Base-by-base conservation (phyloP, 2,888 invertebrate species). In the Dynastes grantii region DNA sequence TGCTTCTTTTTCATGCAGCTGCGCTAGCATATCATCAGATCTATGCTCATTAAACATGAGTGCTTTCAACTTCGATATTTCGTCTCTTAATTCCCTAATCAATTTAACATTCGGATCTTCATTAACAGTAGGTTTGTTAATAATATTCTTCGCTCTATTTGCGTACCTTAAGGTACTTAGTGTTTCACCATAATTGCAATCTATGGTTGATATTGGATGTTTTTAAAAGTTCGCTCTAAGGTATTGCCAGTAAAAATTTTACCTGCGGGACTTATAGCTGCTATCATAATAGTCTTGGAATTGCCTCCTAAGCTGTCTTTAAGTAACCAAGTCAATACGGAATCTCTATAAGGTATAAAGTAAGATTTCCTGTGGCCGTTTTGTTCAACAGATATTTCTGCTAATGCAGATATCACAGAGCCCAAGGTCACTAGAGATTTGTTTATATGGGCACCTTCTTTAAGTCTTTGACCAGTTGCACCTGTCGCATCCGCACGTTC, bases 211-310 rank as follows among this genome's bases (percentile, higher is more conserved):
- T 9, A 45, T 45, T 45, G 9, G 45, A 45, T 45, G 11, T 45
- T 8, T 45, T 11, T 2, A 45, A 45, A 45, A 45, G 11, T 9
- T 45, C 45, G 8, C 45, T 4, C 8, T 45, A 9, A 11, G 8
- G 2, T 45, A 9, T 45, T 0, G 11, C 9, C 22, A 5, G 27
- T 45, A 11, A 13, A 51, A 40, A 63, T 78, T 45, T 80, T 85
- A 87, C 87, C 87, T 76, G 89, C 88, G 13, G 88, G 88, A 87
- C 92, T 92, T 79, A 94, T 93, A 27, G 95, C 95, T 37, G 96
- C 96, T 80, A 97, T 95, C 96, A 97, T 97, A 81, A 96, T 96
- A 0, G 97, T 97, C 88, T 96, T 96, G 11, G 96, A 95, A 89
- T 97, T 97, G 0, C 97, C 96, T 0, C 97, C 97, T 71, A 97